Evolutionary conservation across 2,113 vertebrate species (phyloP), one percentile per base, ranked within the genome.

Genomic region (Lates calcarifer): DNA sequence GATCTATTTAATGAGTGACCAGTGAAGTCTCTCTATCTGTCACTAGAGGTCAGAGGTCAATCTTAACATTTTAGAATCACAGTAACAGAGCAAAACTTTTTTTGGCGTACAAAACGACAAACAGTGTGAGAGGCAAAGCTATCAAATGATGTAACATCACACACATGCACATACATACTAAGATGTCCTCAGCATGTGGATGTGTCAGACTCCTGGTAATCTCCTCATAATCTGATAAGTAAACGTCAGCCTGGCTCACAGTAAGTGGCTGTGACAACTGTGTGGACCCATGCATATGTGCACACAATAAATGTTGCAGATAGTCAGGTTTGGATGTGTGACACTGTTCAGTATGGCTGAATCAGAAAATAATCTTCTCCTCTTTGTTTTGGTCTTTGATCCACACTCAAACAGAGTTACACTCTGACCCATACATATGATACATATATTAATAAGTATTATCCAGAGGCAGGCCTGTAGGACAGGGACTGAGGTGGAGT

Each of bases 211-310:
- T 80, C 14, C 2, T 26, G 24, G 13, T 90, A 89, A 92, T 88
- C 87, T 81, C 51, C 53, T 4, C 28, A 26, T 90, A 90, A 92
- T 86, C 85, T 74, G 73, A 88, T 90, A 68, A 84, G 64, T 81
- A 66, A 74, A 56, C 75, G 15, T 90, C 29, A 89, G 31, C 57
- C 61, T 74, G 56, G 66, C 72, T 90, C 43, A 77, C 26, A 74
- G 31, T 86, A 87, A 90, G 60, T 79, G 76, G 26, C 61, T 68
- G 31, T 86, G 85, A 88, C 83, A 83, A 33, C 31, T 41, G 24
- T 35, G 29, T 65, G 71, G 8, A 67, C 14, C 3, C 11, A 39
- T 26, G 17, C 20, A 29, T 28, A 63, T 43, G 28, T 13, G 57
- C 41, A 72, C 51, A 39, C 37, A 61, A 6, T 24, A 26, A 28